Conservation (phyloP, 1,140 invertebrate genomes). For the Paraescarpia echinospica region DNA sequence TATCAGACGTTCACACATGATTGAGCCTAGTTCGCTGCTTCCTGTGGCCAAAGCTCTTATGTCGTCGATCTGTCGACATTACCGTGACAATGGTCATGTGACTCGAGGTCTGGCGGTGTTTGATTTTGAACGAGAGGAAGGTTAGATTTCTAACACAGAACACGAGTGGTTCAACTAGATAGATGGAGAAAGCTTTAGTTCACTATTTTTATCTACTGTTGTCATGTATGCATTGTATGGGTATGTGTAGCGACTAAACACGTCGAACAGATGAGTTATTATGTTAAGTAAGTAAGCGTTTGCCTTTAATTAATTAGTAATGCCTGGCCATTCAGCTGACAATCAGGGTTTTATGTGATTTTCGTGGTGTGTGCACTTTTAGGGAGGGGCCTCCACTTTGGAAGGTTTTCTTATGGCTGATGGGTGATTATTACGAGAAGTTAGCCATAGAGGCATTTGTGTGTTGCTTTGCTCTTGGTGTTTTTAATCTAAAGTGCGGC, state of each 20-base stretch:
- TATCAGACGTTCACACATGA: constrained; percentile 31
- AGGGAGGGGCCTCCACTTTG: background rate
- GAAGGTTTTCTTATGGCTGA: background rate
- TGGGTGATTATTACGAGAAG: background rate
- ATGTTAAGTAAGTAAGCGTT: background rate
- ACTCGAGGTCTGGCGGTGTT: background rate
- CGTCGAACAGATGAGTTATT: background rate
- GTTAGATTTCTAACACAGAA: background rate
- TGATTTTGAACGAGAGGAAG: background rate
- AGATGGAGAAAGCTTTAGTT: constrained; percentile 10
- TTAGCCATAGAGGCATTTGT: background rate
- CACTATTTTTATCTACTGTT: background rate
- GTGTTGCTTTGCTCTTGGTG: background rate
- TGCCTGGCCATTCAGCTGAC: background rate
- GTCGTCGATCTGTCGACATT: background rate
- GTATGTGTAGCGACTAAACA: background rate
- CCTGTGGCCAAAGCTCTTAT: background rate
- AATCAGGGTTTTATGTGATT: constrained; percentile 1
- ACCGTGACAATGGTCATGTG: background rate
- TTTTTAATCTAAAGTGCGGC: background rate
- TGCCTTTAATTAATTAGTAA: background rate
- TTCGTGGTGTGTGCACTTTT: background rate
- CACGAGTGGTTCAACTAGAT: background rate
- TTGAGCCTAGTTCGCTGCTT: constrained; percentile 13
- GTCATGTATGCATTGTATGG: background rate